These are phyloP conservation scores for Apeira syringaria DNA, from an alignment of 2,888 invertebrate genomes.

Conservation along the genomic window DNA sequence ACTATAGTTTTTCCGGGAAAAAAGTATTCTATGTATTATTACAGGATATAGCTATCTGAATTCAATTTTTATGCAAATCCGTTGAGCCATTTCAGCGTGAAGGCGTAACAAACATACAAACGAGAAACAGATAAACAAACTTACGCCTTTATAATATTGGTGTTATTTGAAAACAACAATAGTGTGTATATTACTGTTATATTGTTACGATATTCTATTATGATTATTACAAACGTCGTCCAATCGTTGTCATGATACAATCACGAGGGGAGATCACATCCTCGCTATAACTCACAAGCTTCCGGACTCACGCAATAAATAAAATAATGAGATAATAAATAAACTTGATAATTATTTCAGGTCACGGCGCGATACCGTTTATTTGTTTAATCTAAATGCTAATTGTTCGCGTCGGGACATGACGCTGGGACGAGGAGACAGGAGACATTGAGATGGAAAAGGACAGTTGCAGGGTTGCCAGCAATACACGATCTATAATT, in stretches of 20 bases:
- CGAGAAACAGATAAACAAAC: no score
- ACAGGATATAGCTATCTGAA: no score
- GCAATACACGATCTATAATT: no score
- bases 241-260: not conserved
- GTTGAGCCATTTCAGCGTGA: no score
- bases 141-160: no score
- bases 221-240: not conserved
- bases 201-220: no score
- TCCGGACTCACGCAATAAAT: conserved; percentile 47
- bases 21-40: no score
- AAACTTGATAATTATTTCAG: conserved; percentile 59
- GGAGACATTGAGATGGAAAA: conserved; percentile 6
- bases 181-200: no score
- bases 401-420: conserved; percentile 51
- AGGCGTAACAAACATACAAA: no score
- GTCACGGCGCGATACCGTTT: conserved; percentile 59
- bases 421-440: conserved; percentile 14
- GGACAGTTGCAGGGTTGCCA: conserved; percentile 12
- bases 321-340: conserved; percentile 61
- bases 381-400: conserved; percentile 79
- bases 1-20: no score
- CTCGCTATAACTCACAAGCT: conserved; percentile 13
- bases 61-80: no score
- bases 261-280: conserved; percentile 2
- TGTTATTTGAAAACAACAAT: no score